Conservation (phyloP, 2,113 vertebrate species). For the Siniperca knerii region DNA sequence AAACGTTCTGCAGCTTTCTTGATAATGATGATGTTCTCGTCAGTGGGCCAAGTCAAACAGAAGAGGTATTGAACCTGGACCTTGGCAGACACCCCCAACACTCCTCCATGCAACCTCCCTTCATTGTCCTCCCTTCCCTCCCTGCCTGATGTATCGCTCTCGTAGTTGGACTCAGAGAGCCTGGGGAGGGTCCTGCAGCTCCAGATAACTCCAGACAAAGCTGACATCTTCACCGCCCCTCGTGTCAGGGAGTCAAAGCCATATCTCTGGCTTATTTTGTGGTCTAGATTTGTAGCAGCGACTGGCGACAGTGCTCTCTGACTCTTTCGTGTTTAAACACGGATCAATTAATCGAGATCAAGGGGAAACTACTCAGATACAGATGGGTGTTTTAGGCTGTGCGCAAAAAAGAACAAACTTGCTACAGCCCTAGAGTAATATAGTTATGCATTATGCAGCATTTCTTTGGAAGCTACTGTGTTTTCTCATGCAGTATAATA, state of each 20-base stretch:
- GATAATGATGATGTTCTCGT: constrained; percentile 51
- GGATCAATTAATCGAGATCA: constrained; percentile 60
- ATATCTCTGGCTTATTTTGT: constrained; percentile 49
- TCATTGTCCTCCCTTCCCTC: constrained; percentile 61
- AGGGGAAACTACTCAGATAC: constrained; percentile 31
- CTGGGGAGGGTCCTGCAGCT: constrained; percentile 63
- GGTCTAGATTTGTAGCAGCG: constrained; percentile 12
- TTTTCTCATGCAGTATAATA: constrained; percentile 43
- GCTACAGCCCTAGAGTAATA: constrained; percentile 31
- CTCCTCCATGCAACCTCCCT: constrained; percentile 57
- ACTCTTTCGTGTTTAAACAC: constrained; percentile 38
- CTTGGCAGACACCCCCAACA: constrained; percentile 51
- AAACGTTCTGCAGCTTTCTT: constrained; percentile 36
- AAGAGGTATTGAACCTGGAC: constrained; percentile 54
- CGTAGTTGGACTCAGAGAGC: constrained; percentile 50
- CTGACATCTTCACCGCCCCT: constrained; percentile 67
- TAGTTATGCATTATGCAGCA: constrained; percentile 56
- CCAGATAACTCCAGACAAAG: constrained; percentile 76
- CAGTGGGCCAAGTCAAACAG: constrained; percentile 74
- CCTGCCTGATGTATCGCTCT: constrained; percentile 64
- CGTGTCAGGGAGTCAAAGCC: constrained; percentile 71
- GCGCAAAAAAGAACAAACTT: constrained; percentile 36
- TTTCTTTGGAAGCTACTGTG: constrained; percentile 43
- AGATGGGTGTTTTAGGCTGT: constrained; percentile 41
- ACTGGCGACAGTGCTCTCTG: not conserved